Conservation (phyloP, 1,140 invertebrate genomes). For the Diorhabda carinulata region DNA sequence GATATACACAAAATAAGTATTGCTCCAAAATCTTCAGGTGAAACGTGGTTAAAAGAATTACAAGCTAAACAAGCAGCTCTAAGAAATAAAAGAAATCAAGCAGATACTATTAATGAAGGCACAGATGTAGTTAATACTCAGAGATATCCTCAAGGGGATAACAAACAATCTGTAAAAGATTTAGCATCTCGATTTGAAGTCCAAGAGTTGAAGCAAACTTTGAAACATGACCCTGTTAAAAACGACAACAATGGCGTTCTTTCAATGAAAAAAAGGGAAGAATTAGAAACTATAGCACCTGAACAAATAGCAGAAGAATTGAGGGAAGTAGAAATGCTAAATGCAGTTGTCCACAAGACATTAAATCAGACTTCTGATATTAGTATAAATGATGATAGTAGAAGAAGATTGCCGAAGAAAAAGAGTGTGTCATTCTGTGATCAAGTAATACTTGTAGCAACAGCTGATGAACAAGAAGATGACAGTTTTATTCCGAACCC, state of each 20-base stretch:
- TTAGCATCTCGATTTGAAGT: constrained; percentile 77
- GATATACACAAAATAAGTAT: constrained; percentile 38
- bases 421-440: constrained; percentile 93
- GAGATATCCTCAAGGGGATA: constrained; percentile 27
- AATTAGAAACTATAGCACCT: constrained; percentile 27
- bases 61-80: constrained; percentile 73
- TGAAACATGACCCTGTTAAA: constrained; percentile 19
- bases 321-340: constrained; percentile 54
- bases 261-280: constrained; percentile 12
- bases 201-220: constrained; percentile 44
- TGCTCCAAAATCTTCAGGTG: constrained; percentile 45
- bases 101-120: constrained; percentile 19
- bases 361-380: constrained; percentile 27
- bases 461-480: constrained; percentile 85
- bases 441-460: constrained; percentile 86
- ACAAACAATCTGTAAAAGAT: constrained; percentile 64
- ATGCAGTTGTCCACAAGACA: constrained; percentile 51
- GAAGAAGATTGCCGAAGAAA: constrained; percentile 64
- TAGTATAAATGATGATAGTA: constrained; percentile 17
- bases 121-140: constrained; percentile 32
- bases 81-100: constrained; percentile 53
- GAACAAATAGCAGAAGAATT: constrained; percentile 53
- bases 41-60: constrained; percentile 72
- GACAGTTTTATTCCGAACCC: constrained; percentile 88
- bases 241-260: constrained; percentile 5